Evolutionary conservation across 2,888 invertebrate genomes (phyloP).

Genomic region (Andrena trimmerana): DNA sequence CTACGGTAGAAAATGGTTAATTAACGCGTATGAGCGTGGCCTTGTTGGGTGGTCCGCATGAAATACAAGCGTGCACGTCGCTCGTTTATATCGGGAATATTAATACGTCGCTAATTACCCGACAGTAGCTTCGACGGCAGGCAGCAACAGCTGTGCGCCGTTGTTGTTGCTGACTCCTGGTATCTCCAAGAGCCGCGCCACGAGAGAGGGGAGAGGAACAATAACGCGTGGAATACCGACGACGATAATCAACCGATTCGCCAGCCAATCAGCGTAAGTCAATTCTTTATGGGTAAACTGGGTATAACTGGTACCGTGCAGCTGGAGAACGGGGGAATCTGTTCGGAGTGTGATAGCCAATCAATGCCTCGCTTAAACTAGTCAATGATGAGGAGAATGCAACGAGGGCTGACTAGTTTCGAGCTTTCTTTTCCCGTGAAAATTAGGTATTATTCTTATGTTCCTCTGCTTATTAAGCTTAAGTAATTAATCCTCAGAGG

Average conservation of each 20-base stretch:
- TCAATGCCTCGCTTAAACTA: constrained; percentile 29
- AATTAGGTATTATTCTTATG: no score
- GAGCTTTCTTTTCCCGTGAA: not conserved
- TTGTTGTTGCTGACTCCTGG: constrained; percentile 27
- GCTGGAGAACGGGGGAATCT: constrained; percentile 35
- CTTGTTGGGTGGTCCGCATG: constrained; percentile 56
- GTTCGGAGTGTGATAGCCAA: constrained; percentile 28
- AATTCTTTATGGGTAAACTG: constrained; percentile 52
- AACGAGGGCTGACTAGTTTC: not conserved
- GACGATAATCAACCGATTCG: constrained; percentile 46
- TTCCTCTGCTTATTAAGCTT: no score
- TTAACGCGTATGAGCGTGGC: constrained; percentile 42
- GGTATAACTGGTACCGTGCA: constrained; percentile 7
- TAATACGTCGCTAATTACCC: constrained; percentile 61
- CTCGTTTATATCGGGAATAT: constrained; percentile 60
- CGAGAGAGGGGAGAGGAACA: constrained; percentile 16
- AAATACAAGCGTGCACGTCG: constrained; percentile 39
- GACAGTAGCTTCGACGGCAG: constrained; percentile 45
- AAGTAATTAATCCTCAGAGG: no score
- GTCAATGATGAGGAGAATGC: constrained; percentile 12
- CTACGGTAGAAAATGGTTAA: constrained; percentile 51
- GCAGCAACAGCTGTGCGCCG: constrained; percentile 44
- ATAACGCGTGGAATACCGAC: constrained; percentile 47
- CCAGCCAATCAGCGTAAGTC: constrained; percentile 59
- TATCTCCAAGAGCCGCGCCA: constrained; percentile 14